Conservation (phyloP, 2,113 vertebrate species). For the Clinocottus analis region DNA sequence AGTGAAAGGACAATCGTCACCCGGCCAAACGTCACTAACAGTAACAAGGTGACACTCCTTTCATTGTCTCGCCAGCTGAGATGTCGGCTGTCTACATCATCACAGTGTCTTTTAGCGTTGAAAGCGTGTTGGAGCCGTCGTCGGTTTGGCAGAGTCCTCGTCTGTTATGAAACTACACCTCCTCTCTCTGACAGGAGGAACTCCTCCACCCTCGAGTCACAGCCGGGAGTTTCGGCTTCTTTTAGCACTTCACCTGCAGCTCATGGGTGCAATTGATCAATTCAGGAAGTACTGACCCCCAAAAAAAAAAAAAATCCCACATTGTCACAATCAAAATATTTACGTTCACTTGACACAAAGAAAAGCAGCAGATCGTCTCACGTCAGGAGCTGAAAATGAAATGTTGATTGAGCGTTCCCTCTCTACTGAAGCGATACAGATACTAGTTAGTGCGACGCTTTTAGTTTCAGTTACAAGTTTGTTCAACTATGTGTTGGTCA, state of each 20-base stretch:
- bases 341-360: background rate
- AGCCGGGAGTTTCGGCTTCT: background rate
- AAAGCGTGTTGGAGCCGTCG: background rate
- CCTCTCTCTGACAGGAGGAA: background rate
- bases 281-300: background rate
- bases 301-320: background rate
- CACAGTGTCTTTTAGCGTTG: background rate
- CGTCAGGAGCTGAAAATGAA: background rate
- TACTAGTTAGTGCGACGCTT: too few relatives aligned
- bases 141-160: background rate
- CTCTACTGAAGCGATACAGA: background rate
- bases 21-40: background rate
- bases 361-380: background rate
- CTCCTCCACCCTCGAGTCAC: background rate
- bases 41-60: background rate
- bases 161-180: slow-evolving; percentile 16
- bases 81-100: background rate
- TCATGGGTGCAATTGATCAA: background rate
- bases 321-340: background rate
- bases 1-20: slow-evolving; percentile 29
- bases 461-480: background rate
- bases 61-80: background rate
- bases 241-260: too few relatives aligned
- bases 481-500: background rate
- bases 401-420: background rate